Evolutionary conservation across 2,797 vertebrate genomes (phyloP).

Genomic region (Myotis findleyi): DNA sequence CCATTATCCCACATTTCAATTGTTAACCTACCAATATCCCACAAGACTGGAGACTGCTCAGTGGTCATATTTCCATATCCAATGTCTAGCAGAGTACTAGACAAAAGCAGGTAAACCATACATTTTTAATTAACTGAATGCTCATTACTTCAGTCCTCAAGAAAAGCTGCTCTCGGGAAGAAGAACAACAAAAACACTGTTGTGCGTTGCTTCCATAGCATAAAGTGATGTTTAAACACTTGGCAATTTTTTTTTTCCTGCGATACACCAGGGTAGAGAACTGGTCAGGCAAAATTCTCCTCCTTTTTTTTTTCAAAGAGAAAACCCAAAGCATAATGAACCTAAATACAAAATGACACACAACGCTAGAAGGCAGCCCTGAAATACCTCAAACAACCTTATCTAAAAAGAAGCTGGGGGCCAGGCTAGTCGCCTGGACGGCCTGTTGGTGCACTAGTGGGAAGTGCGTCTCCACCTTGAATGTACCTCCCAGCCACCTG

Average conservation of each 20-base stretch:
- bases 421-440: not conserved
- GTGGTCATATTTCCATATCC: not conserved
- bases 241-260: not conserved
- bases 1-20: not conserved
- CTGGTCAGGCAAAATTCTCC: not conserved
- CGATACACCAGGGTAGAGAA: not conserved
- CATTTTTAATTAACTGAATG: slow-evolving; percentile 22
- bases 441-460: not conserved
- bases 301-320: slow-evolving; percentile 17
- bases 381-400: not conserved
- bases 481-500: not conserved
- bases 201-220: not conserved
- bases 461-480: not conserved
- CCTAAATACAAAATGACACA: not conserved
- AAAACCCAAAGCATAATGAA: slow-evolving; percentile 20
- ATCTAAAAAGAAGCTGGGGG: not conserved
- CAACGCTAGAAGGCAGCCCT: not conserved
- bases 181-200: not conserved
- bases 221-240: not conserved
- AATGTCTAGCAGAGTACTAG: not conserved
- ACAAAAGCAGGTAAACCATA: not conserved
- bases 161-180: not conserved
- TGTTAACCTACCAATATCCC: not conserved
- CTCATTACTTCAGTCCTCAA: not conserved
- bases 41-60: not conserved